A percentile compares a stretch with the other conserved stretches of the same genome.
These are phyloP conservation scores for Molorchus minor DNA, from an alignment of 2,888 invertebrate species.

Conservation along the genomic window DNA sequence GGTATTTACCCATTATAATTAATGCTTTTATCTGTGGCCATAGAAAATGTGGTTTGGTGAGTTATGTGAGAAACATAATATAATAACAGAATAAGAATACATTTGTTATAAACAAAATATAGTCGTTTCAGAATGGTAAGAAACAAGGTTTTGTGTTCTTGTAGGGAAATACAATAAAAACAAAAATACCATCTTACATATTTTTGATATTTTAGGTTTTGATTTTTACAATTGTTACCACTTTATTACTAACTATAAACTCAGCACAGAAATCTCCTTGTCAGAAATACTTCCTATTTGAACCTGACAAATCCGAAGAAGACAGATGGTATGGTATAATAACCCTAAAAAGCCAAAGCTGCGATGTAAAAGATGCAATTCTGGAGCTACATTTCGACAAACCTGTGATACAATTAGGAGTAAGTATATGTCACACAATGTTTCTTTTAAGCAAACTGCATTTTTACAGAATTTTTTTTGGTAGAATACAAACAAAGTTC, in stretches of 20 bases:
- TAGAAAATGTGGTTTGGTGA: no score
- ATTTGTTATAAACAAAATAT: no score
- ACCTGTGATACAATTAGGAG: conserved; percentile 69
- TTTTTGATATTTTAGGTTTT: background rate
- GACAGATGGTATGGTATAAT: conserved; percentile 70
- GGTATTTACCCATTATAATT: no score
- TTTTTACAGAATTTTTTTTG: no score
- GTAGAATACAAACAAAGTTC: conserved; percentile 62
- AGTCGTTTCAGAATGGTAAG: no score
- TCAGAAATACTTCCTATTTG: conserved; percentile 6
- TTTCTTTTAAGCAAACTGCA: no score
- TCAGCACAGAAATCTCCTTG: background rate
- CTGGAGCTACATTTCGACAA: conserved; percentile 67
- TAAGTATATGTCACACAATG: conserved; percentile 59
- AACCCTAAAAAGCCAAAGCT: conserved; percentile 66
- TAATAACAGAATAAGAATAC: no score
- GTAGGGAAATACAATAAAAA: no score
- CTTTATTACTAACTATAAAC: background rate
- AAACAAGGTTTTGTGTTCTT: no score
- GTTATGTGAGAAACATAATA: no score
- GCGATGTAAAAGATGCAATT: conserved; percentile 67
- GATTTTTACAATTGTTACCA: background rate
- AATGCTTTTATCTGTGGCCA: no score
- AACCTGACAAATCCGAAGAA: conserved; percentile 24
- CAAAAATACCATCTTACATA: background rate